A percentile compares a stretch with the other conserved stretches of the same genome.
Conservation (phyloP, 2,888 invertebrate species). For the Tuberolachnus salignus region DNA sequence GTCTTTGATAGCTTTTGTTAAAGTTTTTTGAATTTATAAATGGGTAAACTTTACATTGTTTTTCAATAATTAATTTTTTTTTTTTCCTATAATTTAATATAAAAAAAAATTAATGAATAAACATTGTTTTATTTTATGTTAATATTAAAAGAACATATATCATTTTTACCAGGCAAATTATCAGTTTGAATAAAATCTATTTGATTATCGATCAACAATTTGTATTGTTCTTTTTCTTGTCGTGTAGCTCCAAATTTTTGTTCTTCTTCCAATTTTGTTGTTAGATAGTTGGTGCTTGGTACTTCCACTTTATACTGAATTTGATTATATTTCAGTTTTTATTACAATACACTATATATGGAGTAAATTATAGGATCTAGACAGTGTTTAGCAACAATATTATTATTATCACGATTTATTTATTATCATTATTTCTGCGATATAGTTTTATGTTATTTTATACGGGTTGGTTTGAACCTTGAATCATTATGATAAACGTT, state of each 20-base stretch:
- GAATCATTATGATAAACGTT: no score
- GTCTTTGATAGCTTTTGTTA: slow-evolving; percentile 88
- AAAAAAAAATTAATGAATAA: slow-evolving; percentile 4
- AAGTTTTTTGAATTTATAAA: slow-evolving; percentile 86
- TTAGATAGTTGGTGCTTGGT: slow-evolving; percentile 81
- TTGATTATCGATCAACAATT: slow-evolving; percentile 91
- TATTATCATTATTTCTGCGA: no score
- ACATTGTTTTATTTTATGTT: slow-evolving; percentile 52
- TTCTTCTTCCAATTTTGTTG: slow-evolving; percentile 96
- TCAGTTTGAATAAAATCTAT: slow-evolving; percentile 96
- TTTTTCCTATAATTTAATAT: slow-evolving; percentile 61
- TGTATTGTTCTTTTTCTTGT: slow-evolving; percentile 75
- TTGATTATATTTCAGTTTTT: slow-evolving; percentile 60
- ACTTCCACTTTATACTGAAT: slow-evolving; percentile 79
- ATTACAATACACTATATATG: no score
- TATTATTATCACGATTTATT: no score
- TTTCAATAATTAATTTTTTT: slow-evolving; percentile 69
- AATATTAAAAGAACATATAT: slow-evolving; percentile 57
- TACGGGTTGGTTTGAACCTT: no score
- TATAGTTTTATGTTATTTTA: no score
- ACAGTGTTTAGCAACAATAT: no score
- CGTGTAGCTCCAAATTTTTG: slow-evolving; percentile 95
- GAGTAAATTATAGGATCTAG: no score
- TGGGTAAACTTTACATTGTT: slow-evolving; percentile 85
- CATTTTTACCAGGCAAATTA: slow-evolving; percentile 75